phyloP scores from a whole-genome alignment of 2,113 vertebrate species.

The Odocoileus hemionus region DNA sequence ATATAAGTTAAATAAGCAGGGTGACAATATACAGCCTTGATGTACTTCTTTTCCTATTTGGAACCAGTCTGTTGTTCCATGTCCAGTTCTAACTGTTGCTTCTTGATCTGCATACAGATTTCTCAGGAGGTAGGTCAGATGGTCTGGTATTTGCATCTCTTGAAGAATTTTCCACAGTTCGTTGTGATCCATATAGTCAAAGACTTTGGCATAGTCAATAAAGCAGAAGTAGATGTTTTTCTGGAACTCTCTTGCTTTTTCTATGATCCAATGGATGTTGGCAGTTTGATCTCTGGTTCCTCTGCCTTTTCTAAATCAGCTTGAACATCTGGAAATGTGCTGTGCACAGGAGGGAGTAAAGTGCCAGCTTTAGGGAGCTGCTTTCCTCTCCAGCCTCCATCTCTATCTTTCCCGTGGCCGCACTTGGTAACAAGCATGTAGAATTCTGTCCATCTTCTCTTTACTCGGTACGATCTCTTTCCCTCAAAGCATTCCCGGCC shows the following conservation, averaged over 20 bases:
- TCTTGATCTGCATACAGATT: background rate
- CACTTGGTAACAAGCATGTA: background rate
- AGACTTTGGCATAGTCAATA: background rate
- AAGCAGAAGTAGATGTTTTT: background rate
- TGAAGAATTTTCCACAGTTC: background rate
- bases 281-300: background rate
- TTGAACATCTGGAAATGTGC: background rate
- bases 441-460: background rate
- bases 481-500: accelerated
- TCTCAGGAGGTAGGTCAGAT: background rate
- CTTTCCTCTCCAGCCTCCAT: background rate
- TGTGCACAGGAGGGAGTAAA: background rate
- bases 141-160: background rate
- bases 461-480: too few relatives aligned
- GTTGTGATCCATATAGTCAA: background rate
- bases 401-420: background rate
- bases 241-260: background rate
- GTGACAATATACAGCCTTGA: background rate
- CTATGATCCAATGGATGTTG: background rate
- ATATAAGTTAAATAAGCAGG: background rate
- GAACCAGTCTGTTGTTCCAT: background rate
- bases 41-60: background rate
- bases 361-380: accelerated
- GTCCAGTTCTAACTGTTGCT: background rate
- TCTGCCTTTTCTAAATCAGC: background rate